Percentiles rank a stretch among this genome's conserved stretches.
phyloP scores from a whole-genome alignment of 2,888 invertebrate species.

The Sinodicranocentrus sp. region DNA sequence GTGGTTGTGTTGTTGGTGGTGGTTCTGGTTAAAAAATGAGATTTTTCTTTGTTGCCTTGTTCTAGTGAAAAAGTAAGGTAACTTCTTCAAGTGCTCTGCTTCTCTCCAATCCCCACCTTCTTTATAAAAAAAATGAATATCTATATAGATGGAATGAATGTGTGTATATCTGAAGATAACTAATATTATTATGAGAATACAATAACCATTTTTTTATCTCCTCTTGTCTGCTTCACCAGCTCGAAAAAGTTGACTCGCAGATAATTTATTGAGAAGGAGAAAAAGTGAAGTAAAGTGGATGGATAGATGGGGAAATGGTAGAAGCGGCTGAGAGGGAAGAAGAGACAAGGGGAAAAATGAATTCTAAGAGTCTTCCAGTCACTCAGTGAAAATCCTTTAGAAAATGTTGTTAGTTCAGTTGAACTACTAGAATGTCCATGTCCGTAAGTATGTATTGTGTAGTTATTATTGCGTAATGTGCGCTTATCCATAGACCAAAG shows the following conservation, averaged over 20 bases:
- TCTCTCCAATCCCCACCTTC: conserved; percentile 3
- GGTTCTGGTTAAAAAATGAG: conserved; percentile 1
- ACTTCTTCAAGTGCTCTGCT: neutral
- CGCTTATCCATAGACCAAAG: neutral
- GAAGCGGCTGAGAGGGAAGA: neutral
- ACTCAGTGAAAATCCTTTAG: conserved; percentile 40
- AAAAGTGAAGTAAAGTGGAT: conserved; percentile 54
- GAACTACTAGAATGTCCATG: neutral
- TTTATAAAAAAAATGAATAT: conserved; percentile 17
- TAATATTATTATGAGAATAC: conserved; percentile 52
- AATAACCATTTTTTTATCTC: conserved; percentile 45
- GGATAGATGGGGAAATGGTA: conserved; percentile 27
- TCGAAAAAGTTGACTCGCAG: conserved; percentile 67
- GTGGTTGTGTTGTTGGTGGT: too few relatives aligned
- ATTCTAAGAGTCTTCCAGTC: conserved; percentile 26
- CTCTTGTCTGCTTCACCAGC: conserved; percentile 40
- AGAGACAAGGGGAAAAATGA: neutral
- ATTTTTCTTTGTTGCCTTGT: conserved; percentile 7
- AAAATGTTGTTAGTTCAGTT: conserved; percentile 21
- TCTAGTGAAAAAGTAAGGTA: too few relatives aligned
- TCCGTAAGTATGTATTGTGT: neutral
- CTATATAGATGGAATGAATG: conserved; percentile 14
- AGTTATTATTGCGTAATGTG: conserved; percentile 9
- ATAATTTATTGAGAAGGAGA: conserved; percentile 73
- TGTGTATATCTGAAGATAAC: too few relatives aligned